Base-by-base conservation (phyloP, 64 coral and sea anemone genomes). In the Montipora capricornis region DNA sequence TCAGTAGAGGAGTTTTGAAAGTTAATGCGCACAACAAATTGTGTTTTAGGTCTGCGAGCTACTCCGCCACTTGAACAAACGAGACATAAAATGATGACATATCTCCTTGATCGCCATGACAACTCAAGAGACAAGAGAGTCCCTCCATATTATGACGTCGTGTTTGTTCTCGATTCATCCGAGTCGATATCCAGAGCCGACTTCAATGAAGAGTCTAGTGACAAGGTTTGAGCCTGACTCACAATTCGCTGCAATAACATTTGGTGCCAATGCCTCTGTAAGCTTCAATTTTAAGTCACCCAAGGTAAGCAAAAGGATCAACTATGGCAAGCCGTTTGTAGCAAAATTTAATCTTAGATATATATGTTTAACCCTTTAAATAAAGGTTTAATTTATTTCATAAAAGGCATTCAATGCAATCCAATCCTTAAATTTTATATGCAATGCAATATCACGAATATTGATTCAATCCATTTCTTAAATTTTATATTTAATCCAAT, bases 91-190 rank as follows among this genome's bases (percentile, higher is more conserved):
- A 53, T 93, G 51, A 78, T 69, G 83, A 49, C 8, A 49, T 93
- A 87, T 57, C 73, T 93, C 3, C 83, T 93, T 12, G 81, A 84
- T 13, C 91, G 91, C 46, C 82, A 3, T 11, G 20, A 49, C 44
- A 4, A 57, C 17, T 77, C 49, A 62, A 82, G 80, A 62, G 90
- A 20, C 0, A 93, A 87, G 37, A 73, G 91, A 17, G 67, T 48
- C 52, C 51, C 15, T 52, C 71, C 60, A 50, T 81, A 47, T 16
- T 24, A 84, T 49, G 91, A 93, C 81, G 70, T 93, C 20, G 44
- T 93, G 52, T 77, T 93, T 14, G 68, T 93, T 47, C 83, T 93
- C 16, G 91, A 93, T 58, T 93, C 91, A n/a, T 93, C 91, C 17
- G 19, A 62, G 29, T 93, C 81, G 5, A 19, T 93, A 11, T 75